These are phyloP conservation scores for Morus bassanus DNA, from an alignment of 2,797 vertebrate species.

Conservation along the genomic window DNA sequence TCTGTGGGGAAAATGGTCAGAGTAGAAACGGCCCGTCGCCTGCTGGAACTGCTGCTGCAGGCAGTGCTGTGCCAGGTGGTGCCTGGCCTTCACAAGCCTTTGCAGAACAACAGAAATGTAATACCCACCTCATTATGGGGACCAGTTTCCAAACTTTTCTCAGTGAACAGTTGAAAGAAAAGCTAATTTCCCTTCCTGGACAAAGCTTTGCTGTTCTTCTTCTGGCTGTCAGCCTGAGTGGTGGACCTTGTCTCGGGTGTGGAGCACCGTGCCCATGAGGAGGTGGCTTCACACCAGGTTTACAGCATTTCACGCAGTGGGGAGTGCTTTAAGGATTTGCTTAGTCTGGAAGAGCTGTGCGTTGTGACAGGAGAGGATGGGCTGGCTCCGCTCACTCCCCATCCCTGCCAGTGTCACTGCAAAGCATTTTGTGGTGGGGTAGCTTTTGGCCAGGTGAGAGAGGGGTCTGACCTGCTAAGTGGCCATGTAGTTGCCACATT, in stretches of 20 bases:
- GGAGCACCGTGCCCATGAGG: not conserved
- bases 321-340: not conserved
- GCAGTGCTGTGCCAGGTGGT: not conserved
- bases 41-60: not conserved
- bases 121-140: not conserved
- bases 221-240: not conserved
- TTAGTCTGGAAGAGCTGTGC: not conserved
- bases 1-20: not conserved
- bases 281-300: not conserved
- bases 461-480: rapidly evolving
- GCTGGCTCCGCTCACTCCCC: not conserved
- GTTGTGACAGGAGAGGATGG: rapidly evolving
- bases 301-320: rapidly evolving
- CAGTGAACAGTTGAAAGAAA: not conserved
- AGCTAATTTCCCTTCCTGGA: not conserved
- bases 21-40: not conserved
- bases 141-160: not conserved
- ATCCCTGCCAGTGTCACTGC: not conserved
- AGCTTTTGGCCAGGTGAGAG: not conserved
- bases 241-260: rapidly evolving
- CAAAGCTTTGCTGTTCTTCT: not conserved
- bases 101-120: not conserved
- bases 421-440: not conserved
- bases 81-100: not conserved
- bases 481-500: rapidly evolving